These are phyloP conservation scores for Ochropleura leucogaster DNA, from an alignment of 2,888 invertebrate genomes.

Conservation along the genomic window DNA sequence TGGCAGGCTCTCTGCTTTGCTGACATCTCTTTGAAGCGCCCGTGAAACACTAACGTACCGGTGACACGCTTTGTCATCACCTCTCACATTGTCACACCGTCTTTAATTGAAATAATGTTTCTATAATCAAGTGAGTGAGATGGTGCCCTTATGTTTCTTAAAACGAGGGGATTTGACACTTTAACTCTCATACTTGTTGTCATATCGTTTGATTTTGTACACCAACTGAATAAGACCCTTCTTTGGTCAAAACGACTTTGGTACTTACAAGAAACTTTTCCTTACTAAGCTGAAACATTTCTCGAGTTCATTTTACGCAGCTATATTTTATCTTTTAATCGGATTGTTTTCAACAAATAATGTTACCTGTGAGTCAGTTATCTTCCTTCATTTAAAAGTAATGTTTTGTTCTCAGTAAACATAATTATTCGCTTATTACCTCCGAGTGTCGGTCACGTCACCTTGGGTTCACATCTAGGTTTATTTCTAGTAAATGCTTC, in stretches of 20 bases:
- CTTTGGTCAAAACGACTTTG: not conserved
- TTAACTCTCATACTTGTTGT: too few species aligned
- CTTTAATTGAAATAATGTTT: too few species aligned
- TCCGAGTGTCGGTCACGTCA: constrained; percentile 49
- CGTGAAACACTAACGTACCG: too few species aligned
- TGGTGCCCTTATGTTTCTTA: too few species aligned
- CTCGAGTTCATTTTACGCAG: not conserved
- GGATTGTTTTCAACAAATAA: constrained; percentile 19
- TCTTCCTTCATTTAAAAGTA: constrained; percentile 52
- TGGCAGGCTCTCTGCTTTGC: too few species aligned
- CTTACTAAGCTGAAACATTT: not conserved
- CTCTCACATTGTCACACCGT: too few species aligned
- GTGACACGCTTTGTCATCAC: too few species aligned
- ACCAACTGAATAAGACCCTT: not conserved
- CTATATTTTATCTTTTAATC: constrained; percentile 15
- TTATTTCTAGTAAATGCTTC: constrained; percentile 30
- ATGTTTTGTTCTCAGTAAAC: constrained; percentile 58
- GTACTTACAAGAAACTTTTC: not conserved
- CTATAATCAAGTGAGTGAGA: too few species aligned
- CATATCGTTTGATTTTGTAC: too few species aligned
- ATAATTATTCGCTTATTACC: constrained; percentile 62
- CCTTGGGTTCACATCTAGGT: constrained; percentile 59
- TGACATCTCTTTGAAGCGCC: too few species aligned
- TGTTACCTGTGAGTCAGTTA: constrained; percentile 18
- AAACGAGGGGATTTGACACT: too few species aligned